Percentiles rank a stretch among this genome's conserved stretches.
phyloP scores from a whole-genome alignment of 2,888 invertebrate genomes.

The Heliconius cydno region DNA sequence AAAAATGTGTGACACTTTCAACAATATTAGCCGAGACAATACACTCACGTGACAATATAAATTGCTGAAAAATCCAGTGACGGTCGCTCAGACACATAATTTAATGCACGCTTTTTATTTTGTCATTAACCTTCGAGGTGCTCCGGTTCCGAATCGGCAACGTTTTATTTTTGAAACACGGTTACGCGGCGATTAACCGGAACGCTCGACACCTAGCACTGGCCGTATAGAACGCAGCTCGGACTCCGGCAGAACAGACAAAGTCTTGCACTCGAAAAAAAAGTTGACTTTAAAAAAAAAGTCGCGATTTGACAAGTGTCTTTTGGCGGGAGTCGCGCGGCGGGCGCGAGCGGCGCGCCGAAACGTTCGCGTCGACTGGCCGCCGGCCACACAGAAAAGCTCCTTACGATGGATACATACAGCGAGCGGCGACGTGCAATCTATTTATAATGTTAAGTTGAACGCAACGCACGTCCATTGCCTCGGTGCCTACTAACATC shows the following conservation, averaged over 20 bases:
- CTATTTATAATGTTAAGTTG: conserved; percentile 82
- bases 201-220: conserved; percentile 59
- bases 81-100: conserved; percentile 67
- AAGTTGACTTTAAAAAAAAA: conserved; percentile 46
- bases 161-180: conserved; percentile 81
- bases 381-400: conserved; percentile 72
- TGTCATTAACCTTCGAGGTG: conserved; percentile 82
- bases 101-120: conserved; percentile 79
- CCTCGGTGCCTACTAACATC: conserved; percentile 62
- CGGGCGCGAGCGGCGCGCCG: conserved; percentile 71
- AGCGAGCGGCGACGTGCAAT: conserved; percentile 75
- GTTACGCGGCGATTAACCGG: conserved; percentile 68
- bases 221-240: conserved; percentile 51
- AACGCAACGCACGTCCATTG: conserved; percentile 63
- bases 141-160: conserved; percentile 80
- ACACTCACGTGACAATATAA: conserved; percentile 64
- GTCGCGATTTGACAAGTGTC: conserved; percentile 60
- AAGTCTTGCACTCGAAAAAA: conserved; percentile 34
- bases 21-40: conserved; percentile 37
- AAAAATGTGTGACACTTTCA: not conserved
- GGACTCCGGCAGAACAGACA: conserved; percentile 31
- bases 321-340: conserved; percentile 59
- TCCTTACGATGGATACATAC: conserved; percentile 76
- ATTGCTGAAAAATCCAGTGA: conserved; percentile 59
- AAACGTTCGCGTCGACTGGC: conserved; percentile 71